phyloP scores from a whole-genome alignment of 2,888 invertebrate species.

The Hypomecis atomaria region DNA sequence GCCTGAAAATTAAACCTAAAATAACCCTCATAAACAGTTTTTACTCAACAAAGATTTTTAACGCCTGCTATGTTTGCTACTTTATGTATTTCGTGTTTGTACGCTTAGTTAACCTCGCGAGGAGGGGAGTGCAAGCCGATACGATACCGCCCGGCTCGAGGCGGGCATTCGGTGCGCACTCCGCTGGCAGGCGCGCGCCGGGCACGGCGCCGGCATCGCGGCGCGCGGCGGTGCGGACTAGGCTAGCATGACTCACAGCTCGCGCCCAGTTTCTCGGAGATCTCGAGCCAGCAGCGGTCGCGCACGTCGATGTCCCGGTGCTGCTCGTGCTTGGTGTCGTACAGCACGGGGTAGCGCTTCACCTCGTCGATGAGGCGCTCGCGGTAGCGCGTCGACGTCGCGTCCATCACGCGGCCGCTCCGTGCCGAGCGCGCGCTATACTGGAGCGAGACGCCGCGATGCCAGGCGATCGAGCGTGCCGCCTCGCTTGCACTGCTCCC shows the following conservation, averaged over 20 bases:
- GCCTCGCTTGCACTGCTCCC: slow-evolving; percentile 9
- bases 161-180: no score
- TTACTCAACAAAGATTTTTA: no score
- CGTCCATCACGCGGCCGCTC: slow-evolving; percentile 48
- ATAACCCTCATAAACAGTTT: no score
- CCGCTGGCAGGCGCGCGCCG: no score
- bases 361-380: slow-evolving; percentile 77
- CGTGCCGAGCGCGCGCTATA: slow-evolving; percentile 51
- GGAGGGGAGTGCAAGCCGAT: no score
- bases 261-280: slow-evolving; percentile 69
- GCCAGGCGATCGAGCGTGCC: slow-evolving; percentile 3
- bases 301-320: slow-evolving; percentile 74
- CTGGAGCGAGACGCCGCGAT: slow-evolving; percentile 70
- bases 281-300: slow-evolving; percentile 78
- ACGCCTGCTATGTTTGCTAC: no score
- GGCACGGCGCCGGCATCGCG: no score
- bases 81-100: no score
- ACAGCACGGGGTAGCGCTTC: slow-evolving; percentile 73
- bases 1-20: no score
- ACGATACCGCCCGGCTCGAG: no score
- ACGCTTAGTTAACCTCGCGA: no score
- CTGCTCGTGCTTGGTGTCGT: slow-evolving; percentile 75
- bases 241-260: slow-evolving; percentile 59
- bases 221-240: no score
- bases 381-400: slow-evolving; percentile 56